phyloP scores from a whole-genome alignment of 2,888 invertebrate genomes.

The Rotaria macrura region DNA sequence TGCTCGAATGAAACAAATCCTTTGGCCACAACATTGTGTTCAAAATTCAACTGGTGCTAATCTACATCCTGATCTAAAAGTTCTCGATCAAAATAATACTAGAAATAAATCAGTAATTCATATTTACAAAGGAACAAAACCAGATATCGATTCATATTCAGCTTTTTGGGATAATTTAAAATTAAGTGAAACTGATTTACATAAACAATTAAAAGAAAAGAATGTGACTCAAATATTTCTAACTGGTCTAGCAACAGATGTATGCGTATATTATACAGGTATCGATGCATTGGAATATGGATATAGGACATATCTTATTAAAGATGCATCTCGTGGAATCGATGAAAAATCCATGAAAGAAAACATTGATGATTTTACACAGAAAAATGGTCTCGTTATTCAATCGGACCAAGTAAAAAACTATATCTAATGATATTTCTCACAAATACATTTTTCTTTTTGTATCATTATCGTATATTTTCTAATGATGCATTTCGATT shows the following conservation, averaged over 20 bases:
- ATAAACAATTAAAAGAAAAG: slow-evolving; percentile 65
- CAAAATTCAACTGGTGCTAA: slow-evolving; percentile 89
- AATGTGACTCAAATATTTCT: slow-evolving; percentile 81
- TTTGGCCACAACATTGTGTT: slow-evolving; percentile 92
- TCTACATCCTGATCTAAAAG: slow-evolving; percentile 72
- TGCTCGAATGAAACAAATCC: slow-evolving; percentile 71
- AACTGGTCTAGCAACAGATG: slow-evolving; percentile 85
- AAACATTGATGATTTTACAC: neutral
- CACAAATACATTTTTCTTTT: neutral
- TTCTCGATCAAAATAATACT: neutral
- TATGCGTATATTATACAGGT: slow-evolving; percentile 77
- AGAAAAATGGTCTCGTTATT: neutral
- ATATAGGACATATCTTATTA: slow-evolving; percentile 74
- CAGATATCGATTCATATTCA: slow-evolving; percentile 89
- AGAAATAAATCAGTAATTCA: slow-evolving; percentile 35
- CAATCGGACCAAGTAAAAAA: slow-evolving; percentile 9
- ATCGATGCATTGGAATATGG: slow-evolving; percentile 77
- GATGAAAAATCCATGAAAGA: slow-evolving; percentile 73
- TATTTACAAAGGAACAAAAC: slow-evolving; percentile 65
- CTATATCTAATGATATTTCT: neutral
- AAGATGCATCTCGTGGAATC: slow-evolving; percentile 81
- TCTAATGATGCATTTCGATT: no score
- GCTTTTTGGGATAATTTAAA: slow-evolving; percentile 97
- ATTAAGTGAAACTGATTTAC: slow-evolving; percentile 71
- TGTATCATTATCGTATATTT: no score